Conservation (phyloP, 2,888 invertebrate species). For the Drosophila mimetica region DNA sequence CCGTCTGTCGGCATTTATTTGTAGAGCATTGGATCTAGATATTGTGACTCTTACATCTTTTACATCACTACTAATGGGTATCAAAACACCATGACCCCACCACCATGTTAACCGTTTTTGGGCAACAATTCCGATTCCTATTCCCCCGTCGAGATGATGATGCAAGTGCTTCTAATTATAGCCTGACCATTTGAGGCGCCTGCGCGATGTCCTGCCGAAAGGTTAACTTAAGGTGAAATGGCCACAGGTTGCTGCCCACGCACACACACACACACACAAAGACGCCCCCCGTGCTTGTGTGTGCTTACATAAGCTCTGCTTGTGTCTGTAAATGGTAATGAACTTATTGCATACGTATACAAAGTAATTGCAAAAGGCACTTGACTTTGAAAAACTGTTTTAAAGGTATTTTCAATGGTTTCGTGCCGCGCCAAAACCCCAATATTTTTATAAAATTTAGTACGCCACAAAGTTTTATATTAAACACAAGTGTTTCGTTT, state of each 20-base stretch:
- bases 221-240: constrained; percentile 55
- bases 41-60: too few species aligned
- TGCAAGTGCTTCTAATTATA: constrained; percentile 53
- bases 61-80: neutral
- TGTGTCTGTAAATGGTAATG: neutral
- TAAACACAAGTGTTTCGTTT: neutral
- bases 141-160: constrained; percentile 39
- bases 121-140: constrained; percentile 14
- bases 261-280: neutral
- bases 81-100: constrained; percentile 30
- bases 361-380: neutral
- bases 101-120: constrained; percentile 23
- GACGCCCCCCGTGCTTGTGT: neutral
- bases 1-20: too few species aligned
- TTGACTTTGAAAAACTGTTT: neutral
- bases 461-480: too few species aligned
- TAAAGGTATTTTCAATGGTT: too few species aligned
- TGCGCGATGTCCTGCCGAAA: constrained; percentile 35
- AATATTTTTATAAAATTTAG: neutral
- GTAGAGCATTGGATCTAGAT: too few species aligned
- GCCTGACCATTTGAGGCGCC: constrained; percentile 18
- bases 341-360: neutral
- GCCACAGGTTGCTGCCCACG: constrained; percentile 37
- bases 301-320: constrained; percentile 1
- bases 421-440: too few species aligned